Conservation (phyloP, 2,797 vertebrate genomes). For the Gadopsis marmoratus region DNA sequence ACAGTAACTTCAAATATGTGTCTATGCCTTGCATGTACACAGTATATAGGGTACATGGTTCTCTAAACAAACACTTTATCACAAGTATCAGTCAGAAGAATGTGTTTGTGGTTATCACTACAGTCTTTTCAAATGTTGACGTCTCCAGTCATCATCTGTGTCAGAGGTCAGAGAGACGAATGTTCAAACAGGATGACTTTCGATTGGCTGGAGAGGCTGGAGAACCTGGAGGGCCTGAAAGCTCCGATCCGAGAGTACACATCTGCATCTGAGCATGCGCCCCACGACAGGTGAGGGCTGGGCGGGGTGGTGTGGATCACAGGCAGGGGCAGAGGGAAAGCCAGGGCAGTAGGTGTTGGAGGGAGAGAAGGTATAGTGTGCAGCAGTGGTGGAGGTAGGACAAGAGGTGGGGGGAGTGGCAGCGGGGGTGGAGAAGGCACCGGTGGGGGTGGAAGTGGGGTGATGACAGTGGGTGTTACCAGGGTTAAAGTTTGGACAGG, state of each 20-base stretch:
- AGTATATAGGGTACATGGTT: not conserved
- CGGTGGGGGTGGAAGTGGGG: conserved; percentile 17
- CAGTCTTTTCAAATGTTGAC: not conserved
- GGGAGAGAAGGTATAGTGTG: conserved; percentile 31
- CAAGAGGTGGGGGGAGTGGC: conserved; percentile 49
- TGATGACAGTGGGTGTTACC: not conserved
- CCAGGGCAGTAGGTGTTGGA: conserved; percentile 26
- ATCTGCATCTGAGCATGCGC: conserved; percentile 78
- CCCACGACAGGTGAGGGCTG: conserved; percentile 82
- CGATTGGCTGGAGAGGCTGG: conserved; percentile 77
- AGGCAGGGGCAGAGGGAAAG: conserved; percentile 64
- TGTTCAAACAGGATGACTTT: conserved; percentile 88
- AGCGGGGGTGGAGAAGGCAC: conserved; percentile 22
- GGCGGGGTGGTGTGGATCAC: conserved; percentile 78
- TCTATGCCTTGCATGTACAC: not conserved
- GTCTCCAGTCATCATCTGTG: not conserved
- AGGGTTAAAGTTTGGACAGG: conserved; percentile 28
- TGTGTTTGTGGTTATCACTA: too few species aligned
- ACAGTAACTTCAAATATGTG: not conserved
- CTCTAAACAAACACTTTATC: not conserved
- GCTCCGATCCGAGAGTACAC: conserved; percentile 84
- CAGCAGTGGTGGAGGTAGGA: conserved; percentile 28
- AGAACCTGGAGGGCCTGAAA: conserved; percentile 75
- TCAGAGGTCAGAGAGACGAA: conserved; percentile 74
- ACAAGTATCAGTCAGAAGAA: not conserved